Conservation (phyloP, 2,113 vertebrate genomes). For the Tetraodon nigroviridis region DNA sequence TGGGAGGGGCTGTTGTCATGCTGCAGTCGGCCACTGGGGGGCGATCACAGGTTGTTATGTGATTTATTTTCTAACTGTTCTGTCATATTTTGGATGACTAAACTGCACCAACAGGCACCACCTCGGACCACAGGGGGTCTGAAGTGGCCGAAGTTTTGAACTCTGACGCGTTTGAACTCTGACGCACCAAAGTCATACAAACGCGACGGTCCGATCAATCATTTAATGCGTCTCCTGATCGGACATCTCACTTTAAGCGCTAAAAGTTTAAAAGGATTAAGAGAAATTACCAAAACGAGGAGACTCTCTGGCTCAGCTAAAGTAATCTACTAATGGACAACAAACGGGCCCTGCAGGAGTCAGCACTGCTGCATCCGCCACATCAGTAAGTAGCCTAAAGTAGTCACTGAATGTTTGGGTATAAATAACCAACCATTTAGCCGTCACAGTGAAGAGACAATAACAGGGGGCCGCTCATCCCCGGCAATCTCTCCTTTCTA, state of each 20-base stretch:
- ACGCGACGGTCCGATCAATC: too few relatives aligned
- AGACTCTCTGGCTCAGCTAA: background rate
- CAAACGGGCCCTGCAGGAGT: constrained; percentile 30
- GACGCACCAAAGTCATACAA: too few relatives aligned
- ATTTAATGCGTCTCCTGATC: too few relatives aligned
- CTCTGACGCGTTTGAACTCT: too few relatives aligned
- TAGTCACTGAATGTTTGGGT: constrained; percentile 39
- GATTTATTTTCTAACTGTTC: too few relatives aligned
- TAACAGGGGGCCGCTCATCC: constrained; percentile 29
- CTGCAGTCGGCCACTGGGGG: too few relatives aligned
- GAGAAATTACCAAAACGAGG: background rate
- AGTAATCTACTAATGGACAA: constrained; percentile 17
- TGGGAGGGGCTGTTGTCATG: too few relatives aligned
- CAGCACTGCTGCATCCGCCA: constrained; percentile 13
- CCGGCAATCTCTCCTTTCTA: constrained; percentile 1
- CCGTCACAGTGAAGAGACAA: constrained; percentile 30
- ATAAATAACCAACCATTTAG: constrained; percentile 45
- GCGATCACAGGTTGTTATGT: too few relatives aligned
- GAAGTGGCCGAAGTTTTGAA: too few relatives aligned
- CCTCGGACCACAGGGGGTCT: too few relatives aligned
- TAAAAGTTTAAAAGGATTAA: background rate
- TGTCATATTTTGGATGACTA: too few relatives aligned
- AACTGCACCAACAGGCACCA: too few relatives aligned
- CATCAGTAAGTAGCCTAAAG: constrained; percentile 28
- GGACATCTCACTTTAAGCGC: background rate